phyloP scores from a whole-genome alignment of 37 sponge, comb jelly and placozoan species.

The Halisarca cf. caerulea region DNA sequence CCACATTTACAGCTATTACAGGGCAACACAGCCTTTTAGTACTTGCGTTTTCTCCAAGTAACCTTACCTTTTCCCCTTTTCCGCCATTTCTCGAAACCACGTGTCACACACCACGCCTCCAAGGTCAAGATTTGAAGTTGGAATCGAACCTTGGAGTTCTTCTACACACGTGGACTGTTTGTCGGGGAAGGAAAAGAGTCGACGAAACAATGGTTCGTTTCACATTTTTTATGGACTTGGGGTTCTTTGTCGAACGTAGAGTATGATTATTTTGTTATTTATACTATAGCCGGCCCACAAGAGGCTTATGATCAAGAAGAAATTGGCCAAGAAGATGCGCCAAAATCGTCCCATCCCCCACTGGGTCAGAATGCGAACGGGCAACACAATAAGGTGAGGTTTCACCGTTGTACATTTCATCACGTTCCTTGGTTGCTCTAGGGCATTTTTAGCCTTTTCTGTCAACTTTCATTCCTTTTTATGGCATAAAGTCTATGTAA shows the following conservation, averaged over 20 bases:
- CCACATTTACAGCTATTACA: too few species aligned
- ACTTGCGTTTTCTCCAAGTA: too few species aligned
- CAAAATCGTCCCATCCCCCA: slow-evolving; percentile 97
- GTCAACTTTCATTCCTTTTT: slow-evolving; percentile 16
- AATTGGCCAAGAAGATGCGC: slow-evolving; percentile 80
- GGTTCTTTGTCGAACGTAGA: neutral
- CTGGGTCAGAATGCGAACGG: slow-evolving; percentile 95
- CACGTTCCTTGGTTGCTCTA: neutral
- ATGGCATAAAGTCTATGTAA: slow-evolving; percentile 32
- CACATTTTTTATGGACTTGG: neutral
- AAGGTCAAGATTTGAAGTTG: too few species aligned
- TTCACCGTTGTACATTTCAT: slow-evolving; percentile 68
- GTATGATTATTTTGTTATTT: neutral
- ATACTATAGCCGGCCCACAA: slow-evolving; percentile 85
- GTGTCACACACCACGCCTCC: neutral
- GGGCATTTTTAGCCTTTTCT: neutral
- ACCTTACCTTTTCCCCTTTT: slow-evolving; percentile 9
- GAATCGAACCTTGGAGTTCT: too few species aligned
- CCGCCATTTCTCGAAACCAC: slow-evolving; percentile 15
- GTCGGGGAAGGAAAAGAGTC: too few species aligned
- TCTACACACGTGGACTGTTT: too few species aligned
- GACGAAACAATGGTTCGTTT: too few species aligned
- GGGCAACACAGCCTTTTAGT: too few species aligned
- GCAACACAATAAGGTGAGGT: slow-evolving; percentile 84
- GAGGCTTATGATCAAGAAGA: slow-evolving; percentile 83